Conservation (phyloP, 2,113 vertebrate genomes). For the Microtus pennsylvanicus region DNA sequence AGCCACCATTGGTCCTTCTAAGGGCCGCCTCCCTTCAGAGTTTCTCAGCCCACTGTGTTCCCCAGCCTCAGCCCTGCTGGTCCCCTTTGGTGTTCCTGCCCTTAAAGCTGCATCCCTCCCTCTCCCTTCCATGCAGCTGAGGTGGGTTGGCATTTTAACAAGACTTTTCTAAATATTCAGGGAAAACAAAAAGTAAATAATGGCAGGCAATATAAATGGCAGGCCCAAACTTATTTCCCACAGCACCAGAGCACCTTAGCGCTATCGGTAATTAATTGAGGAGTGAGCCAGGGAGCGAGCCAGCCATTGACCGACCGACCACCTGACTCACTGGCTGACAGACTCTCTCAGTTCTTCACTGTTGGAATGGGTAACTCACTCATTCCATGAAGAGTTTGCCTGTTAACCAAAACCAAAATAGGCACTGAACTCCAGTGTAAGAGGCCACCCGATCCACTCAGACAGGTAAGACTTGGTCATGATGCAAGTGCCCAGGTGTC, state of each 20-base stretch:
- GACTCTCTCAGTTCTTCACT: neutral
- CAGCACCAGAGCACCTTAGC: neutral
- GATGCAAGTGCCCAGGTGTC: neutral
- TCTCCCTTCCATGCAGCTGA: neutral
- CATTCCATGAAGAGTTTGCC: neutral
- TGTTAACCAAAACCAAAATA: neutral
- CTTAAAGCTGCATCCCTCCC: neutral
- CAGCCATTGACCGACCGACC: neutral
- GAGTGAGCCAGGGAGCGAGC: neutral
- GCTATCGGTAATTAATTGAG: conserved; percentile 11
- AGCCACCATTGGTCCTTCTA: neutral
- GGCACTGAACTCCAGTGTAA: neutral
- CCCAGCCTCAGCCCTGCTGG: neutral
- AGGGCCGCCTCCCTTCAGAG: neutral
- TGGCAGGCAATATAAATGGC: conserved; percentile 66
- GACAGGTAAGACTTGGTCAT: neutral
- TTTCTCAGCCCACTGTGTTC: neutral
- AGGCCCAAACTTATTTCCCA: conserved; percentile 41
- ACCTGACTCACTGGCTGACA: neutral
- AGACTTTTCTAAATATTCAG: conserved; percentile 63
- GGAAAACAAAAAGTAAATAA: conserved; percentile 67
- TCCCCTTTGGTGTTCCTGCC: neutral
- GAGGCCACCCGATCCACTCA: neutral
- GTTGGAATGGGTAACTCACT: neutral
- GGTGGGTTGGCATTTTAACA: conserved; percentile 54